Base-by-base conservation (phyloP, 2,888 invertebrate species). In the Oligia strigilis region DNA sequence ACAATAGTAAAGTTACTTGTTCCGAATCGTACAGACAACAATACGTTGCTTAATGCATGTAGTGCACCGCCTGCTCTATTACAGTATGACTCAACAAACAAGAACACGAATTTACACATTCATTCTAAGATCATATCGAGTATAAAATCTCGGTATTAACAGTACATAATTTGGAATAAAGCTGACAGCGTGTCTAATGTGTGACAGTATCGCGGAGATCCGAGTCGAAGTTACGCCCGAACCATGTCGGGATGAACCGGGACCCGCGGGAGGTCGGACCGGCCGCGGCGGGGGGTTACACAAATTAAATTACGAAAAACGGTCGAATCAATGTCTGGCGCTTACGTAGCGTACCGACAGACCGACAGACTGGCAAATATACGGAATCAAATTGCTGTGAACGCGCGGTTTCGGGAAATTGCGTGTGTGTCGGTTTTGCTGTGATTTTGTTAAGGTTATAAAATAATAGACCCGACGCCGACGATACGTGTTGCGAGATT, bases 251-350 rank as follows among this genome's bases (percentile, higher is more conserved):
- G 85, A 83, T 88, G 90, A 90, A 88, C 91, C 87, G 65, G 87
- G 87, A 87, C 82, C 84, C 82, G 85, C 86, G 88, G 89, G 82
- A 82, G 85, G 81, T 77, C 82, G 84, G 77, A 43, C 83, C 89
- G 80, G 84, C 78, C 91, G 85, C 93, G 62, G 85, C 89, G 90
- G 93, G 92, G 92, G 91, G 92, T 88, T 91, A 90, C 88, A 91
- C 91, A 90, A 93, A 93, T 92, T 91, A 91, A 92, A 93, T 93
- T 93, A 94, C 92, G 91, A 92, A 92, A 93, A 93, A 92, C 91
- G 90, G 87, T 88, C 87, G 92, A 92, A 87, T 91, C 93, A 90
- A 92, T 91, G 91, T 91, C 91, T 89, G 90, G 84, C 88, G 86
- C 89, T 91, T 92, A 92, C 84, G 87, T 87, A 87, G 85, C 86